A percentile compares a stretch with the other conserved stretches of the same genome.
phyloP scores from a whole-genome alignment of 2,113 vertebrate genomes.

The Bufo bufo region DNA sequence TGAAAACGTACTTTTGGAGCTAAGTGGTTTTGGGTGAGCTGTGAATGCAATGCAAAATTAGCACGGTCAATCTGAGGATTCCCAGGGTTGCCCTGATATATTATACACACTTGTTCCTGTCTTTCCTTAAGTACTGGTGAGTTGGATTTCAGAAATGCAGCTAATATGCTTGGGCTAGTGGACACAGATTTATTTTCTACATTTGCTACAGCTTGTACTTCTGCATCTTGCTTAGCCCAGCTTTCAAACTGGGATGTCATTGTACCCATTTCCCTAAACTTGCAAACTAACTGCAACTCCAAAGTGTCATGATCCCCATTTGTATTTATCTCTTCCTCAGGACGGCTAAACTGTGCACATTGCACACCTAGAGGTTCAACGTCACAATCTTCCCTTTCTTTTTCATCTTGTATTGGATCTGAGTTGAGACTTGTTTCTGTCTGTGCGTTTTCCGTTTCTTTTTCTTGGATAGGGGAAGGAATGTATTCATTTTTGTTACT shows the following conservation, averaged over 20 bases:
- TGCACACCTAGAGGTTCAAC: neutral
- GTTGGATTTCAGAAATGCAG: constrained; percentile 67
- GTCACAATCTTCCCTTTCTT: neutral
- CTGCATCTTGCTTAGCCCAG: constrained; percentile 77
- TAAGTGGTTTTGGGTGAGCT: neutral
- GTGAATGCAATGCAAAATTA: constrained; percentile 18
- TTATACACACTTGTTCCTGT: constrained; percentile 72
- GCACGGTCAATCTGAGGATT: constrained; percentile 59
- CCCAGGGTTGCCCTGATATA: constrained; percentile 65
- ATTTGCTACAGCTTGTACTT: constrained; percentile 87
- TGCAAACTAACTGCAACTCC: constrained; percentile 50
- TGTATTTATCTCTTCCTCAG: constrained; percentile 14
- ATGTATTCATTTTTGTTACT: neutral
- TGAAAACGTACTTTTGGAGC: constrained; percentile 59
- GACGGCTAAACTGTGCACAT: neutral
- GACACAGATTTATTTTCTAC: constrained; percentile 81
- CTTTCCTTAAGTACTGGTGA: constrained; percentile 65
- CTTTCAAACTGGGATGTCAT: constrained; percentile 78
- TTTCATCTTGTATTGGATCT: neutral
- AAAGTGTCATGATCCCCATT: constrained; percentile 1
- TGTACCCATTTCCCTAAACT: constrained; percentile 76
- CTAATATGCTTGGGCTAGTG: constrained; percentile 89
- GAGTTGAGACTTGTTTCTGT: neutral
- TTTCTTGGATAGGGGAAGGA: constrained; percentile 11
- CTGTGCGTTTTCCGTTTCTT: neutral